Percentiles rank a stretch among this genome's conserved stretches.
These are phyloP conservation scores for Ceratina japonica DNA, from an alignment of 1,140 invertebrate genomes.

Conservation along the genomic window DNA sequence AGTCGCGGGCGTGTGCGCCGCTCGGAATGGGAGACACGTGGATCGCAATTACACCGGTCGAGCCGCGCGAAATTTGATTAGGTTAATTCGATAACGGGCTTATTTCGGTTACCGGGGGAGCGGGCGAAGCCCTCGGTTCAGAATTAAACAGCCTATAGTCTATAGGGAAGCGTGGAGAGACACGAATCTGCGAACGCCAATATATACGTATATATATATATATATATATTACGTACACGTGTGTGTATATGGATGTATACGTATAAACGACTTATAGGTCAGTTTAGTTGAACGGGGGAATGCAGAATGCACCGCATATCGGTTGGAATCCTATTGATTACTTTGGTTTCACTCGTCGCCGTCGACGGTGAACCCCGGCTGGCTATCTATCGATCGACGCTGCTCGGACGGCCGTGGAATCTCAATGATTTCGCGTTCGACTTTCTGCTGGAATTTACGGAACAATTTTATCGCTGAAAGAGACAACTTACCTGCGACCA, in stretches of 20 bases:
- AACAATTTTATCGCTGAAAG: no score
- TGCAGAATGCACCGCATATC: constrained; percentile 10
- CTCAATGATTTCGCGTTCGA: constrained; percentile 1
- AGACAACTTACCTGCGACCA: no score
- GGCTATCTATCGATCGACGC: not conserved
- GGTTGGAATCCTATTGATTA: constrained; percentile 31
- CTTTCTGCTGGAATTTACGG: not conserved
- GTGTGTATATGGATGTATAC: not conserved
- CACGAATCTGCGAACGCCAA: constrained; percentile 42
- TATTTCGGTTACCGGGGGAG: constrained; percentile 48
- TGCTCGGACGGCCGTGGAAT: not conserved
- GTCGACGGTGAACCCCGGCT: not conserved
- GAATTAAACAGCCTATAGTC: constrained; percentile 21
- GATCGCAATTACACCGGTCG: constrained; percentile 27
- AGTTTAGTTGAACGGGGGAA: constrained; percentile 8
- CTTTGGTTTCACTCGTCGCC: constrained; percentile 30
- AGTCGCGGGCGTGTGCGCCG: not conserved
- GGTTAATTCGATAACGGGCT: constrained; percentile 57
- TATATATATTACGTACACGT: no score
- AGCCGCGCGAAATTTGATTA: constrained; percentile 49
- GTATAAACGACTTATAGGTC: constrained; percentile 33
- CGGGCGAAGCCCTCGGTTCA: constrained; percentile 48
- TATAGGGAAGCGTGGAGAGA: not conserved
- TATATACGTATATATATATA: no score
- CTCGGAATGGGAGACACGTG: not conserved